Evolutionary conservation across 2,888 invertebrate species (phyloP), one percentile per base, ranked within the genome.

Genomic region (Masnerella sp.): DNA sequence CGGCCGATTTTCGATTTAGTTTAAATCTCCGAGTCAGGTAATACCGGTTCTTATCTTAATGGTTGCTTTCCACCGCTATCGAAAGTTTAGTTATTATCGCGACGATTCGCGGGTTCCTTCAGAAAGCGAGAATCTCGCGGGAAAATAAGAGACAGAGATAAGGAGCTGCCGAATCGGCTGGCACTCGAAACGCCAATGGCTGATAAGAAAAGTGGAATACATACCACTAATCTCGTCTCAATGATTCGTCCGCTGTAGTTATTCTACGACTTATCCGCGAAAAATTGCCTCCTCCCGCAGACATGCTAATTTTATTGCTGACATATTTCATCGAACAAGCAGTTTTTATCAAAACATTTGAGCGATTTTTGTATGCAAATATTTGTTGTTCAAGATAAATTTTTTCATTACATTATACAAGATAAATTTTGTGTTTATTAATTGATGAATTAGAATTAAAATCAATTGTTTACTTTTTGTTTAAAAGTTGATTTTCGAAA

Each of bases 81-180:
- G 69, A 69, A 69, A 74, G 64, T 74, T 69, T 69, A 69, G 74
- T 74, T 74, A 69, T 69, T 74, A 74, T 74, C 74, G 36, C 65
- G 18, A 22, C 59, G 69, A 74, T 65, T 65, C 65, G 45, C 61
- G 59, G 54, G 54, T 32, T 52, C 30, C 64, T 65, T 59, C 34
- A 58, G 65, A 69, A 54, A 64, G 69, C 74, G 49, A 69, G 61
- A 69, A 74, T 59, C 59, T 69, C 59, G 40, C 32, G 54, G 49
- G 30, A 56, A 65, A 56, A 42, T 64, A 64, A 69, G 54, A 68
- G 56, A 56, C 61, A 68, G 40, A 68, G 67, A 68, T 68, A 67
- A 72, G 72, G 18, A 17, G 28, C 25, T 9, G 20, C 47, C 28
- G 58, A 59, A 52, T 71, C 71, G 49, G 58, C 20, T 62, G 30